Base-by-base conservation (phyloP, 2,888 invertebrate genomes). In the Ceriagrion tenellum region DNA sequence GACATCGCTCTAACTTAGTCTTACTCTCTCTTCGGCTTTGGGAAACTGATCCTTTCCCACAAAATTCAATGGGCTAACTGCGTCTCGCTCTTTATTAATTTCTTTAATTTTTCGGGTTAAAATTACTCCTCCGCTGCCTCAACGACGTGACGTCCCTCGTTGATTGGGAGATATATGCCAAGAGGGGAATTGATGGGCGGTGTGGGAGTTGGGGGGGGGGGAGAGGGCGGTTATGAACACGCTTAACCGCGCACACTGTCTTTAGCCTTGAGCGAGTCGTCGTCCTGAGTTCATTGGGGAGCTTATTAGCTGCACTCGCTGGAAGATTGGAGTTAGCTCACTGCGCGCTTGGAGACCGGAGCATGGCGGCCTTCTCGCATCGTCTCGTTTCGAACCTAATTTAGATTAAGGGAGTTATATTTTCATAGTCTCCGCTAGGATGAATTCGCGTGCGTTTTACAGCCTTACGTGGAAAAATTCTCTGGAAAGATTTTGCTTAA, bases 121-220 rank as follows among this genome's bases (percentile, higher is more conserved):
- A 69, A 69, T 69, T 69, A 69, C 69, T 69, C 69, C 69, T 69
- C 69, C 69, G n/a, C 26, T 69, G 69, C 0, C 13, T 69, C 69
- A n/a, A n/a, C n/a, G n/a, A n/a, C 69, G 69, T 69, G 69, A 69
- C 69, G 69, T 69, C n/a, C 69, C 69, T 69, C 69, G 69, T 69
- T 69, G 69, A 69, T 69, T 69, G 69, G 69, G 69, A 69, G 69
- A 69, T 69, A 69, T 69, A 69, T 69, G 69, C n/a, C 69, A n/a
- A 20, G 59, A 18, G 59, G 59, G 23, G 8, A 8, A 8, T 47
- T 47, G 47, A 47, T 47, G 47, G 47, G 2, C 2, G 47, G 47
- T 2, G 47, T 4, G 59, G 18, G 23, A 16, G 26, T 26, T 6
- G n/a, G 59, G 59, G 59, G n/a, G 16, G 2, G 69, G 20, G 69